phyloP scores from a whole-genome alignment of 2,888 invertebrate genomes.

The Dexiosoma caninum region DNA sequence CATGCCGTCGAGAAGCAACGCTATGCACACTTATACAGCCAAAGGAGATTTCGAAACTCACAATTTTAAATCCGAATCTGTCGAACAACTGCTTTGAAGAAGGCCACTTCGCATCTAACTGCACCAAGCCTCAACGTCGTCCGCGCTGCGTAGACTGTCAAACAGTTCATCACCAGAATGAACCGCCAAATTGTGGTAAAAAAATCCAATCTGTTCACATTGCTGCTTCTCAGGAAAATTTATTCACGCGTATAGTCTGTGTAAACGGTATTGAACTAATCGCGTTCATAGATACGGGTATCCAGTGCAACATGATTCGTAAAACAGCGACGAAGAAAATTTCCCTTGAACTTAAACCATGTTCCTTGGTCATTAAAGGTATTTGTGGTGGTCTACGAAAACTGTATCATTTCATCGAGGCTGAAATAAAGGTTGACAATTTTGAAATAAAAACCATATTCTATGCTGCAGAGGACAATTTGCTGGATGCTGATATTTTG shows the following conservation, averaged over 20 bases:
- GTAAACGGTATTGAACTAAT: background rate
- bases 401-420: constrained; percentile 4
- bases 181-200: constrained; percentile 24
- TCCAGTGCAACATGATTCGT: background rate
- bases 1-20: background rate
- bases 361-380: background rate
- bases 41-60: background rate
- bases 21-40: background rate
- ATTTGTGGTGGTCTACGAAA: constrained; percentile 11
- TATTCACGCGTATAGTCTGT: background rate
- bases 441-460: no score
- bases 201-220: background rate
- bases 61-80: no score
- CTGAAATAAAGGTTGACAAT: background rate
- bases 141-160: background rate
- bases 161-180: background rate
- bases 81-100: no score
- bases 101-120: no score
- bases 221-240: background rate
- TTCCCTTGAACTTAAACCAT: no score
- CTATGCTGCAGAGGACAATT: no score
- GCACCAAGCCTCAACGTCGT: no score
- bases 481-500: no score
- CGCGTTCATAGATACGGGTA: constrained; percentile 19
- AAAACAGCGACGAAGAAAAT: background rate